Conservation (phyloP, 2,888 invertebrate species). For the Brachypterus glaber region DNA sequence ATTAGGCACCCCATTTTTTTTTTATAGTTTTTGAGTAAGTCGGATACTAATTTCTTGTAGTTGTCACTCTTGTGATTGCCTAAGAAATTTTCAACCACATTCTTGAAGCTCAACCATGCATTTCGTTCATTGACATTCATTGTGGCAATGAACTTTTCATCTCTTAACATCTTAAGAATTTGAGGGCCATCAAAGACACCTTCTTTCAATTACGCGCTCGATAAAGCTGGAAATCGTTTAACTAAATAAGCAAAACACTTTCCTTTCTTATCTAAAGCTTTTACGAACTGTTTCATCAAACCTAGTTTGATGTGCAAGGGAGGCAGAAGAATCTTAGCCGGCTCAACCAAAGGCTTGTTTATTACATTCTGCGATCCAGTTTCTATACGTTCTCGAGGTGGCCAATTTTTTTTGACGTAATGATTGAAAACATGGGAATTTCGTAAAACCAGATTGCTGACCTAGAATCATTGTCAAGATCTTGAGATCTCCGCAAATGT, state of each 20-base stretch:
- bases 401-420: constrained; percentile 16
- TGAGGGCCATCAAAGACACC: constrained; percentile 17
- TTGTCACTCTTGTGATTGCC: too few relatives aligned
- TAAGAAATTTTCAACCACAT: too few relatives aligned
- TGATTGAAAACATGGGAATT: constrained; percentile 23
- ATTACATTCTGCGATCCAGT: constrained; percentile 8
- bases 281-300: too few relatives aligned
- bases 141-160: too few relatives aligned
- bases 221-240: constrained; percentile 13
- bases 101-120: too few relatives aligned
- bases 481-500: constrained; percentile 16
- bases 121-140: too few relatives aligned
- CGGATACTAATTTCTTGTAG: too few relatives aligned
- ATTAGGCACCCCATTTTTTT: too few relatives aligned
- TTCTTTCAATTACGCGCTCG: constrained; percentile 18
- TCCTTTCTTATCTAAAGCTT: constrained; percentile 16
- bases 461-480: constrained; percentile 19
- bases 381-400: constrained; percentile 8
- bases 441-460: constrained; percentile 23
- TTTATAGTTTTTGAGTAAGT: too few relatives aligned
- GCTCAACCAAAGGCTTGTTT: constrained; percentile 13
- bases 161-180: too few relatives aligned
- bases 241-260: constrained; percentile 14
- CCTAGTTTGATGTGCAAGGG: constrained; percentile 25
- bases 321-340: too few relatives aligned